Evolutionary conservation across 1,140 invertebrate genomes (phyloP).

Genomic region (Drosophila melanogaster): DNA sequence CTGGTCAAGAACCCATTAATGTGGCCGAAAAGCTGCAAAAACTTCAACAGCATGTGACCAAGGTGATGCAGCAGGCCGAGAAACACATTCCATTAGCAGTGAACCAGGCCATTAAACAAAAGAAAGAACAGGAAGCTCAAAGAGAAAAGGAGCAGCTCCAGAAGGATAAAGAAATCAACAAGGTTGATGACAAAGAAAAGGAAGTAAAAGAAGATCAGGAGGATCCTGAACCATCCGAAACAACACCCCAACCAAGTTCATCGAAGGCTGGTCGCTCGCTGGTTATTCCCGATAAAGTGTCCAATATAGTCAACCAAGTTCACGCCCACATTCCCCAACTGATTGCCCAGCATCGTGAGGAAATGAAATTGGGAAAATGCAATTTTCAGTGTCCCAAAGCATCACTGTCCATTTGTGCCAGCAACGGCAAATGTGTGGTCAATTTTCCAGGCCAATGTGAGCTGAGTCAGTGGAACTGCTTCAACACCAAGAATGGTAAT

Average conservation of each 20-base stretch:
- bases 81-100: slow-evolving; percentile 63
- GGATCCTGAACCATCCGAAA: neutral
- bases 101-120: slow-evolving; percentile 59
- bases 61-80: slow-evolving; percentile 71
- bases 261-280: slow-evolving; percentile 36
- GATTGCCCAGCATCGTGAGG: slow-evolving; percentile 45
- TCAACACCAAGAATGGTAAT: slow-evolving; percentile 73
- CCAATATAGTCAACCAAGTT: slow-evolving; percentile 23
- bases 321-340: slow-evolving; percentile 58
- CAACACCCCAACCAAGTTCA: neutral
- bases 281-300: slow-evolving; percentile 13
- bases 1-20: slow-evolving; percentile 42
- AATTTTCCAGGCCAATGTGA: slow-evolving; percentile 76
- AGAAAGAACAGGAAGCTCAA: slow-evolving; percentile 40
- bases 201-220: slow-evolving; percentile 12
- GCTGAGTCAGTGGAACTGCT: slow-evolving; percentile 72
- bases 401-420: slow-evolving; percentile 65
- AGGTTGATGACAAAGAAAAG: neutral
- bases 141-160: slow-evolving; percentile 26
- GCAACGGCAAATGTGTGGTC: slow-evolving; percentile 69
- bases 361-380: slow-evolving; percentile 63
- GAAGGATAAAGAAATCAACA: neutral
- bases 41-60: slow-evolving; percentile 63
- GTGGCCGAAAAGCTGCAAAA: slow-evolving; percentile 62
- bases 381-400: slow-evolving; percentile 57